Evolutionary conservation across 2,888 invertebrate species (phyloP).

Genomic region (Noctua fimbriata): DNA sequence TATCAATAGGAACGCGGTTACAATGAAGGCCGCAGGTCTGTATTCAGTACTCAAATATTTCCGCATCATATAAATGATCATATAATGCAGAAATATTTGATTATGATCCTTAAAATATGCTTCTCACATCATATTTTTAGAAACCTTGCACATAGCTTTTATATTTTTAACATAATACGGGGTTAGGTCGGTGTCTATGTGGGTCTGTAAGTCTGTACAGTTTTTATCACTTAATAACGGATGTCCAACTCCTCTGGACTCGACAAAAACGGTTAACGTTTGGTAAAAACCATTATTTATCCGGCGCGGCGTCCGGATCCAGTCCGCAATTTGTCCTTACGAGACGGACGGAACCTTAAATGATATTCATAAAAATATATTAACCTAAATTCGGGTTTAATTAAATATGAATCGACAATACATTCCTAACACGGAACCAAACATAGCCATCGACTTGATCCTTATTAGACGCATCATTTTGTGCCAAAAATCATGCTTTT

Average conservation of each 20-base stretch:
- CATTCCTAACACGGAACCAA: not conserved
- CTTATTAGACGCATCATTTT: not conserved
- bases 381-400: too few relatives aligned
- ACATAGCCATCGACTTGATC: slow-evolving; percentile 19
- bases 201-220: not conserved
- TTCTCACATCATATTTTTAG: slow-evolving; percentile 28
- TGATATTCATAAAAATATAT: too few relatives aligned
- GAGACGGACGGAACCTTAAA: too few relatives aligned
- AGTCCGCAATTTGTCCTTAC: too few relatives aligned
- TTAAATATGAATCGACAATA: not conserved
- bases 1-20: slow-evolving; percentile 27
- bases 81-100: not conserved
- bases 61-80: slow-evolving; percentile 26
- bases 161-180: slow-evolving; percentile 1
- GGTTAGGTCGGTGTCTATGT: not conserved
- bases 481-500: slow-evolving; percentile 39
- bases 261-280: not conserved
- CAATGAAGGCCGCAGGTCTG: slow-evolving; percentile 43
- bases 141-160: slow-evolving; percentile 20
- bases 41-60: slow-evolving; percentile 24
- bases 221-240: not conserved
- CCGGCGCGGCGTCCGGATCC: not conserved
- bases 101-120: slow-evolving; percentile 9
- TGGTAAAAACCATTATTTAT: not conserved
- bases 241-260: not conserved